Conservation (phyloP, 2,888 invertebrate genomes). For the Euclidia mi region DNA sequence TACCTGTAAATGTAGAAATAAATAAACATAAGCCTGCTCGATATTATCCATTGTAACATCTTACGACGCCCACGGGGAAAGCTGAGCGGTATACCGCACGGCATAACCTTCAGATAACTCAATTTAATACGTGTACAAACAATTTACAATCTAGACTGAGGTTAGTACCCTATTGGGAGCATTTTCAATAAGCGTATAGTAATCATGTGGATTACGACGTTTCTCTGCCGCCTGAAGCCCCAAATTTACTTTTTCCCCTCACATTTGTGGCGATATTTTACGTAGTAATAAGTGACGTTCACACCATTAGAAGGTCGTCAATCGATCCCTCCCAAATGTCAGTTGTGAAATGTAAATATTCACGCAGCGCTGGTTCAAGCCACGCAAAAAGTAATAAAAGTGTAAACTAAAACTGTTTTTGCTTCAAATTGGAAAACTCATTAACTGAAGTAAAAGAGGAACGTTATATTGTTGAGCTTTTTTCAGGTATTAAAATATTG, state of each 20-base stretch:
- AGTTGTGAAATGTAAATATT: conserved; percentile 18
- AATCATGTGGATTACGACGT: conserved; percentile 25
- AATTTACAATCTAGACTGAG: conserved; percentile 21
- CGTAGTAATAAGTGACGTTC: conserved; percentile 13
- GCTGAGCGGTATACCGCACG: background rate
- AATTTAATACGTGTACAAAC: conserved; percentile 6
- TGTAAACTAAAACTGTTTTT: conserved; percentile 15
- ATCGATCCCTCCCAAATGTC: conserved; percentile 29
- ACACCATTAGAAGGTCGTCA: conserved; percentile 27
- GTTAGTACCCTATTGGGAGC: conserved; percentile 10
- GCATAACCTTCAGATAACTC: conserved; percentile 8
- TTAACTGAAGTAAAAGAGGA: conserved; percentile 47
- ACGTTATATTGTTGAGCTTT: conserved; percentile 24
- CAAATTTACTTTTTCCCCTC: conserved; percentile 20
- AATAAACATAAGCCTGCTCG: background rate
- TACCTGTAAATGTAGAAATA: background rate
- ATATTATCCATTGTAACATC: background rate
- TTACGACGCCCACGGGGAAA: conserved; percentile 1
- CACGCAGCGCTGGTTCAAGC: conserved; percentile 1
- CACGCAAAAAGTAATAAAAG: conserved; percentile 14
- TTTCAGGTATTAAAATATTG: conserved; percentile 52
- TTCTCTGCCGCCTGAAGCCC: conserved; percentile 23
- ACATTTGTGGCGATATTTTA: conserved; percentile 33
- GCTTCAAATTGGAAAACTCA: conserved; percentile 41
- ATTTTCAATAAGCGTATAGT: conserved; percentile 22